Conservation (phyloP, 1,140 invertebrate genomes). For the Caenorhabditis briggsae region DNA sequence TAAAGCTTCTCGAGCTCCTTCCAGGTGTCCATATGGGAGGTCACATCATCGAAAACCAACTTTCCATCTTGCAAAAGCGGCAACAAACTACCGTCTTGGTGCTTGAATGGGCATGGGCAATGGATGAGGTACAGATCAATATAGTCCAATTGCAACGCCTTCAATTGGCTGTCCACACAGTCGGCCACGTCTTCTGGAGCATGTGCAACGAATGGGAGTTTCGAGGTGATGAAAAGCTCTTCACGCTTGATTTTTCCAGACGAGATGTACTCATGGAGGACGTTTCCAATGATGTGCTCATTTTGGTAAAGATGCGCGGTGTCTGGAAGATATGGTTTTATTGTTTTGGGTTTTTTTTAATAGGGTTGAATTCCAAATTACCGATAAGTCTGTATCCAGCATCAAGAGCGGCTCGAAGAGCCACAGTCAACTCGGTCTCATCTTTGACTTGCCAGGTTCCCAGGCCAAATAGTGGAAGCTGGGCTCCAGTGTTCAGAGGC, state of each 20-base stretch:
- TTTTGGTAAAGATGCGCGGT: slow-evolving; percentile 86
- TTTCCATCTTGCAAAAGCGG: slow-evolving; percentile 51
- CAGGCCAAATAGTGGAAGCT: slow-evolving; percentile 83
- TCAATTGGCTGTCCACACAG: slow-evolving; percentile 84
- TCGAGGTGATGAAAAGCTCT: slow-evolving; percentile 87
- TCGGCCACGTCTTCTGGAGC: slow-evolving; percentile 83
- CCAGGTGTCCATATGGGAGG: slow-evolving; percentile 62
- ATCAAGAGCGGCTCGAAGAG: slow-evolving; percentile 82
- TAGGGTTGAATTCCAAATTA: neutral
- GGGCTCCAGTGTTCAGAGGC: slow-evolving; percentile 59
- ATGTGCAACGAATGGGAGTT: slow-evolving; percentile 78
- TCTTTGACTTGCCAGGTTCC: slow-evolving; percentile 82
- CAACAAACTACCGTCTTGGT: slow-evolving; percentile 12
- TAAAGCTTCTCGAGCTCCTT: slow-evolving; percentile 73
- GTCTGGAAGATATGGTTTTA: slow-evolving; percentile 78
- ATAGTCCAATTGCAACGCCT: slow-evolving; percentile 84
- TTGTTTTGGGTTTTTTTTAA: too few relatives aligned
- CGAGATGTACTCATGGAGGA: slow-evolving; percentile 84
- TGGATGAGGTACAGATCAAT: slow-evolving; percentile 88
- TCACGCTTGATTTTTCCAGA: slow-evolving; percentile 83
- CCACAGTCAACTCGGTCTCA: slow-evolving; percentile 82
- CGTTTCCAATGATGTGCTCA: slow-evolving; percentile 85
- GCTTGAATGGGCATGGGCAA: slow-evolving; percentile 80
- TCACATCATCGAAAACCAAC: slow-evolving; percentile 16
- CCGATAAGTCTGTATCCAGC: slow-evolving; percentile 84